Base-by-base conservation (phyloP, 2,113 vertebrate genomes). In the Crotalus horridus region DNA sequence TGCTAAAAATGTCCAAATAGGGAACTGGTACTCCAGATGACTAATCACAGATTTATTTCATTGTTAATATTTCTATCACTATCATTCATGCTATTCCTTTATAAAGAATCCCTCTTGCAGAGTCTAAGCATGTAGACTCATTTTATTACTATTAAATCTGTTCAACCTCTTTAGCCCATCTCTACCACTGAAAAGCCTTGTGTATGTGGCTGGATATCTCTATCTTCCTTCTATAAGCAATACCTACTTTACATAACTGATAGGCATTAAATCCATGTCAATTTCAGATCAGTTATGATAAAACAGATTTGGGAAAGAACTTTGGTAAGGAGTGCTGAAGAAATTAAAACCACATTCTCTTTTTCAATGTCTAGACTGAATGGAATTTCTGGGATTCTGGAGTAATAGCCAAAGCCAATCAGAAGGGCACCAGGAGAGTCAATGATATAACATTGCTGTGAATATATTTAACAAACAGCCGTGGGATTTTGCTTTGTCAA, bases 151-250 rank as follows among this genome's bases (percentile, higher is more conserved):
- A 64, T 21, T 0, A 0, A 87, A 85, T 89, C 29, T 29, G 3
- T 3, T 13, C 53, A 74, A 33, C 56, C 43, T 8, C 3, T 10
- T 29, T n/a, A 10, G 0, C 86, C 91, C 88, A 0, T 0, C 43
- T 85, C 55, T 9, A 69, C 2, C 0, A 0, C n/a, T 8, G 48
- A 7, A 69, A 51, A 88, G n/a, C 33, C 20, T 17, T 58, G 26
- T 86, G 61, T n/a, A 53, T 48, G 9, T 8, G n/a, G 24, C 48
- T n/a, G 53, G 13, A 33, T 54, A 69, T 5, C 51, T 29, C n/a
- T 53, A n/a, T n/a, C 43, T 33, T 85, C 51, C 53, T 91, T 43
- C 54, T 15, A 56, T 11, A n/a, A 6, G 13, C 23, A 26, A 9
- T 48, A 85, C 2, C 7, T 54, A 58, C 4, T 85, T 53, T 64